Evolutionary conservation across 2,888 invertebrate species (phyloP).

Genomic region (Xanthia icteritia): DNA sequence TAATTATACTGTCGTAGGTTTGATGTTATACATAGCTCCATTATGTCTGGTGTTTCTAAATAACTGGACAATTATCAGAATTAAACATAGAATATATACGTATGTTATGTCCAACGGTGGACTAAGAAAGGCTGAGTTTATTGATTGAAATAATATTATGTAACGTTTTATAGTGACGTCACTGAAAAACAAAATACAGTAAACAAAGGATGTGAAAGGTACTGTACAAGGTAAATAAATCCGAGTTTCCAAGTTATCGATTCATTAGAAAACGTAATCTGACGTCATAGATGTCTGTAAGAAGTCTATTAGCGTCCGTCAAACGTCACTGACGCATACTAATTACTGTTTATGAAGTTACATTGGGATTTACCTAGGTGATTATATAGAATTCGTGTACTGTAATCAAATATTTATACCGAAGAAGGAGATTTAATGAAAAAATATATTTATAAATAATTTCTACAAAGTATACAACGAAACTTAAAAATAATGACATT

Average conservation of each 20-base stretch:
- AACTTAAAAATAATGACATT: neutral
- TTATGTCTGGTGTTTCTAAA: slow-evolving; percentile 6
- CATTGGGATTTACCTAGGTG: slow-evolving; percentile 17
- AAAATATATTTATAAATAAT: slow-evolving; percentile 5
- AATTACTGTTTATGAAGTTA: slow-evolving; percentile 8
- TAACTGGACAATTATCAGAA: neutral
- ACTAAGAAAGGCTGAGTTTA: slow-evolving; percentile 16
- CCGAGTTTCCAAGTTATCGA: slow-evolving; percentile 10
- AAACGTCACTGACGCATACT: slow-evolving; percentile 20
- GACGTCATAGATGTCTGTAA: slow-evolving; percentile 33
- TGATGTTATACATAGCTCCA: slow-evolving; percentile 18
- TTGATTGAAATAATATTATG: slow-evolving; percentile 6
- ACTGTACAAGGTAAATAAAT: slow-evolving; percentile 4
- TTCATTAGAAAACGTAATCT: slow-evolving; percentile 14
- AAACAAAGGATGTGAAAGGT: slow-evolving; percentile 3
- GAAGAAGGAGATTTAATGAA: neutral
- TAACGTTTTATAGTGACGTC: slow-evolving; percentile 3
- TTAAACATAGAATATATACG: slow-evolving; percentile 4
- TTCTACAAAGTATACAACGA: neutral
- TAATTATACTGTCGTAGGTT: slow-evolving; percentile 8
- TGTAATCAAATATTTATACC: slow-evolving; percentile 11
- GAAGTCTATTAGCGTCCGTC: neutral
- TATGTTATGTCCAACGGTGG: slow-evolving; percentile 4
- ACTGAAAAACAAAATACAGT: neutral
- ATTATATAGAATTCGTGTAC: slow-evolving; percentile 11